Conservation (phyloP, 2,797 vertebrate species). For the Brachyalestes nurse region DNA sequence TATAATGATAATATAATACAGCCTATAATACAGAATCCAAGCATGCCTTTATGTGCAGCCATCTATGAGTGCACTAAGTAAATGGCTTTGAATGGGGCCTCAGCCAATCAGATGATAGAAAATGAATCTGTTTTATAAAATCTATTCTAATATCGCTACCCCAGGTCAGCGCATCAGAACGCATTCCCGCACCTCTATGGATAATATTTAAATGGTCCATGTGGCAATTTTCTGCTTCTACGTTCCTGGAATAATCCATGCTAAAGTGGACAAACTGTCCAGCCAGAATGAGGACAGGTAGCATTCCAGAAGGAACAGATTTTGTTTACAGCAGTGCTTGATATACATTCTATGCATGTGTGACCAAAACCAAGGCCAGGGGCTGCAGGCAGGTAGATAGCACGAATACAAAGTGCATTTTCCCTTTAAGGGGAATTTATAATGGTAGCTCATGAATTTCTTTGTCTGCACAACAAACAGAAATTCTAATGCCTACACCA, state of each 20-base stretch:
- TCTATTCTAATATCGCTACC: too few species aligned
- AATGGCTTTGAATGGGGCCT: too few species aligned
- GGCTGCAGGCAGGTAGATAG: conserved; percentile 48
- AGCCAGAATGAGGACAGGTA: conserved; percentile 13
- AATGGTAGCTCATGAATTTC: conserved; percentile 24
- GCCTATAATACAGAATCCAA: too few species aligned
- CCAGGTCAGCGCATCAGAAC: too few species aligned
- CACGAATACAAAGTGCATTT: conserved; percentile 22
- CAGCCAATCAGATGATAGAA: too few species aligned
- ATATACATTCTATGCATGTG: conserved; percentile 38
- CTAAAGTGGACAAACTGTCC: background rate
- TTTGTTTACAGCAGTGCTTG: conserved; percentile 8
- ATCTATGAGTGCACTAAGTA: too few species aligned
- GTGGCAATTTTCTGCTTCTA: background rate
- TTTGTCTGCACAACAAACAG: conserved; percentile 12
- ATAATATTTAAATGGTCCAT: background rate
- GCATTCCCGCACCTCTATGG: background rate
- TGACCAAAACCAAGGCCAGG: conserved; percentile 38
- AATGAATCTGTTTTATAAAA: too few species aligned
- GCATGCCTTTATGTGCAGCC: too few species aligned
- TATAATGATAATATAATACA: too few species aligned
- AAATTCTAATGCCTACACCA: conserved; percentile 10
- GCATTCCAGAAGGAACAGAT: conserved; percentile 54
- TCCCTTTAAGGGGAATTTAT: conserved; percentile 29
- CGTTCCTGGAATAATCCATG: background rate